A percentile compares a stretch with the other conserved stretches of the same genome.
Conservation (phyloP, 2,113 vertebrate species). For the Uria lomvia region DNA sequence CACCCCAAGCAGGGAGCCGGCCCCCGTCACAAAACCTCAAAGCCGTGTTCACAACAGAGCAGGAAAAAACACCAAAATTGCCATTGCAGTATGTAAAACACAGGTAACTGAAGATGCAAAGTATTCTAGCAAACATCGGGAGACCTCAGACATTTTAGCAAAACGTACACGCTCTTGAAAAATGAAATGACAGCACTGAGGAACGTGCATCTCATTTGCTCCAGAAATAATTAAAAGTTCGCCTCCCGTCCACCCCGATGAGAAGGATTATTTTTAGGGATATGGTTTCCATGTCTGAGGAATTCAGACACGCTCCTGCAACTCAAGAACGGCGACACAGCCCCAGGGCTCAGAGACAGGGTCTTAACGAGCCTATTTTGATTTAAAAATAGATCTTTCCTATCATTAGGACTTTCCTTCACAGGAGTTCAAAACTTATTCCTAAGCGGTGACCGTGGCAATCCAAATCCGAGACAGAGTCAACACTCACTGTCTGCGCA, state of each 20-base stretch:
- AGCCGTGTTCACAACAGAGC: not conserved
- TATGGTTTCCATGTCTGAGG: not conserved
- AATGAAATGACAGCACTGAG: not conserved
- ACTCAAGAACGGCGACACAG: too few relatives aligned
- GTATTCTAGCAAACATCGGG: not conserved
- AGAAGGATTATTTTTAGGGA: not conserved
- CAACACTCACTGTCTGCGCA: not conserved
- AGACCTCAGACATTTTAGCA: not conserved
- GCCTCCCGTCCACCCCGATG: rapidly evolving
- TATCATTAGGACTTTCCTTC: not conserved
- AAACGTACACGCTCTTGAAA: not conserved
- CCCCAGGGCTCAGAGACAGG: not conserved
- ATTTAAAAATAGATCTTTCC: not conserved
- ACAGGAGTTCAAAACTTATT: not conserved
- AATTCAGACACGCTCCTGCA: not conserved
- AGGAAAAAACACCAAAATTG: not conserved
- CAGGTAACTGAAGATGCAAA: rapidly evolving
- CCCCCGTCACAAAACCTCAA: not conserved
- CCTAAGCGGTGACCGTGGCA: not conserved
- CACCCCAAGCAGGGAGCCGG: not conserved
- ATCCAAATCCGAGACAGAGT: not conserved
- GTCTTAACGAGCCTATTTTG: not conserved
- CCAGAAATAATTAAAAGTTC: not conserved
- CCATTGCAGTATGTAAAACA: not conserved
- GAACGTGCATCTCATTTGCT: not conserved